Evolutionary conservation across 92 coral and sea anemone species (phyloP).

Genomic region (Porites cylindrica): DNA sequence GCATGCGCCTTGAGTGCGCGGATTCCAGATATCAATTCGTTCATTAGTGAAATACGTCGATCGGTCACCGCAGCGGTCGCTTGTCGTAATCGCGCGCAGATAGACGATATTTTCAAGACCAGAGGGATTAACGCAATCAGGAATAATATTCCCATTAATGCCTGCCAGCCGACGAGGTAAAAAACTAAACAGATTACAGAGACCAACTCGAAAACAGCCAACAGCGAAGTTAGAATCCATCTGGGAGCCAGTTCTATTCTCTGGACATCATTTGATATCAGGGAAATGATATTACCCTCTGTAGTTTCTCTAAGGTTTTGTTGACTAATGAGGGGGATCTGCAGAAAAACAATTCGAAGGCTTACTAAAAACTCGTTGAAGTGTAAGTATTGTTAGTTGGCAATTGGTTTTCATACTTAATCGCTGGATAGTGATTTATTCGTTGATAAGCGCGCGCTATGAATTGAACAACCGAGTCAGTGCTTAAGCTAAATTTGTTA

Average conservation of each 20-base stretch:
- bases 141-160: conserved; percentile 13
- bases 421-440: no score
- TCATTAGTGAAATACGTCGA: conserved; percentile 27
- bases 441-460: no score
- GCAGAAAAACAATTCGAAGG: not conserved
- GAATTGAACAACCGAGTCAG: no score
- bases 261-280: conserved; percentile 39
- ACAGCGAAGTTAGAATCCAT: conserved; percentile 13
- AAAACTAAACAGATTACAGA: conserved; percentile 9
- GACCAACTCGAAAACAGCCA: conserved; percentile 1
- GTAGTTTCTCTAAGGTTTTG: conserved; percentile 30
- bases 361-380: not conserved
- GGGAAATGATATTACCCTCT: conserved; percentile 25
- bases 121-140: conserved; percentile 11
- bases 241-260: conserved; percentile 39
- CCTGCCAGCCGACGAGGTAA: conserved; percentile 26
- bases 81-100: conserved; percentile 20
- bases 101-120: not conserved
- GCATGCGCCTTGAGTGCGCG: conserved; percentile 43
- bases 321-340: conserved; percentile 36
- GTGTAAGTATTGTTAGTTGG: not conserved
- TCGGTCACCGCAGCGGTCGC: conserved; percentile 30
- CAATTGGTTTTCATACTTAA: no score
- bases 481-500: no score
- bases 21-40: conserved; percentile 30